Evolutionary conservation across 2,797 vertebrate genomes (phyloP).

Genomic region (Lagorchestes hirsutus): DNA sequence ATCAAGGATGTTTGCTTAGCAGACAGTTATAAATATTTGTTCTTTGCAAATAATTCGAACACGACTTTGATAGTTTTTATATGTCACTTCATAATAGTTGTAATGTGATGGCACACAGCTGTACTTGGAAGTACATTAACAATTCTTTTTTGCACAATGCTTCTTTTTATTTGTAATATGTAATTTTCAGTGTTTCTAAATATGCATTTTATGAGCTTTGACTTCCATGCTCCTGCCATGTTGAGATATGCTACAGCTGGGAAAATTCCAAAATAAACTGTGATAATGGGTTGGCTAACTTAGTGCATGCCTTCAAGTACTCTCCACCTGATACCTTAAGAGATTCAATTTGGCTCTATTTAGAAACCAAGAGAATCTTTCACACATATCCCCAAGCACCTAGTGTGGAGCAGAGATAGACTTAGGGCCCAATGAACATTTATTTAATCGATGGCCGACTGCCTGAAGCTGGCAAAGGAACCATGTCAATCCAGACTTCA

Average conservation of each 20-base stretch:
- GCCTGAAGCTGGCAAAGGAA: not conserved
- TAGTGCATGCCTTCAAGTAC: not conserved
- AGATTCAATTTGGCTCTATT: not conserved
- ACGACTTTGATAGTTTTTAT: not conserved
- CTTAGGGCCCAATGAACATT: not conserved
- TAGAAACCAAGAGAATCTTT: not conserved
- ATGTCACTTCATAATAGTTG: not conserved
- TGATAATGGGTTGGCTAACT: not conserved
- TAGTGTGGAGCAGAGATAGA: not conserved
- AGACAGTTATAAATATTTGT: constrained; percentile 3
- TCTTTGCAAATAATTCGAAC: not conserved
- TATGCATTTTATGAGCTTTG: not conserved
- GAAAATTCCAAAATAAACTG: not conserved
- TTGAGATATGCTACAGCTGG: not conserved
- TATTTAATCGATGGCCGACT: not conserved
- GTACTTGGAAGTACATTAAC: not conserved
- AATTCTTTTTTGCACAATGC: not conserved
- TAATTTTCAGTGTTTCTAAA: not conserved
- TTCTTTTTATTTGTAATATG: not conserved
- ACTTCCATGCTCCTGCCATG: not conserved
- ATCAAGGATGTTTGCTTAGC: not conserved
- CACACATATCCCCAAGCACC: not conserved
- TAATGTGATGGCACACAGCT: not conserved
- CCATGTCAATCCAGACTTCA: not conserved
- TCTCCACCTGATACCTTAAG: not conserved